Conservation (phyloP, 2,113 vertebrate species). For the Periophthalmodon schlosseri region DNA sequence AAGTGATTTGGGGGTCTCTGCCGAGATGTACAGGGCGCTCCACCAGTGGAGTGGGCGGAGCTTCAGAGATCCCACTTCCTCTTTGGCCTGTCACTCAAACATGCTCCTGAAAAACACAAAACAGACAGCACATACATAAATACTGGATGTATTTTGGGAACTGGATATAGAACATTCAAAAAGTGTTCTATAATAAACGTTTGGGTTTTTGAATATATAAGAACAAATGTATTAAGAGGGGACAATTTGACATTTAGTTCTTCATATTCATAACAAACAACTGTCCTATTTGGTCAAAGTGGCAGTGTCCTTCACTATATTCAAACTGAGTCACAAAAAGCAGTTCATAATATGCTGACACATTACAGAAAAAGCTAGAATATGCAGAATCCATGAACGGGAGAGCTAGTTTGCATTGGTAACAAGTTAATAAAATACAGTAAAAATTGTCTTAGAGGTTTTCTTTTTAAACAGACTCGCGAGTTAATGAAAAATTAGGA, state of each 20-base stretch:
- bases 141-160: background rate
- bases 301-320: background rate
- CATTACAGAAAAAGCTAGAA: background rate
- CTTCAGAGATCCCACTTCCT: slow-evolving; percentile 75
- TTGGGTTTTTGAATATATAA: background rate
- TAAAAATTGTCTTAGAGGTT: background rate
- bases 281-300: background rate
- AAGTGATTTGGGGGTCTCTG: slow-evolving; percentile 57
- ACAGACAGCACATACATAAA: slow-evolving; percentile 5
- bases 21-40: slow-evolving; percentile 65
- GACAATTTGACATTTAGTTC: background rate
- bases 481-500: no score
- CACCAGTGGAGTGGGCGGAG: slow-evolving; percentile 68
- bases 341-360: background rate
- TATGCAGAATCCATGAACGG: background rate
- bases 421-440: background rate
- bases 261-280: background rate
- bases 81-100: slow-evolving; percentile 67
- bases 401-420: background rate
- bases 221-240: background rate
- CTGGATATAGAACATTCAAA: background rate
- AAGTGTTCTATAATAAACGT: no score
- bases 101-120: slow-evolving; percentile 65
- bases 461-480: no score
- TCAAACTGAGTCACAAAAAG: background rate